Evolutionary conservation across 1,140 invertebrate genomes (phyloP), one percentile per base, ranked within the genome.

Genomic region (Sinonovacula constricta): DNA sequence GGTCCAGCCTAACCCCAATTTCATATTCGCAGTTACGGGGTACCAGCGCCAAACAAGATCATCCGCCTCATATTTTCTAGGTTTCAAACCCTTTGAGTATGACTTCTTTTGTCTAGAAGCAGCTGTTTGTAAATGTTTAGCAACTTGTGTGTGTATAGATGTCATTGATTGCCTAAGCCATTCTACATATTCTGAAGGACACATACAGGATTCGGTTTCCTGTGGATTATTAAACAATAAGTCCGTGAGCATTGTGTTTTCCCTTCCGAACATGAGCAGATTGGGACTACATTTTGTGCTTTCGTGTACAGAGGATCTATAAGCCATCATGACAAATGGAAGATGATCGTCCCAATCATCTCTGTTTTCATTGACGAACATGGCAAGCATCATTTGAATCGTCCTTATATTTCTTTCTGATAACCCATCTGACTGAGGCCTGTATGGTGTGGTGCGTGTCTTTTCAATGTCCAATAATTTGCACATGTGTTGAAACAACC

Each of bases 261-360:
- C 70, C 36, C 60, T 49, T 7, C 57, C 70, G 45, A 74, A 34
- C 57, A 74, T 51, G 2, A 81, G 4, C 12, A 70, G 28, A 60
- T 83, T 83, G 10, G 69, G 72, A 26, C 63, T 66, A 33, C 68
- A 79, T 36, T 68, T 60, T 14, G 80, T 82, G 59, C 63, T 78
- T 26, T 74, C 45, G 59, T 84, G 83, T 0, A 59, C 36, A 26
- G 70, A 67, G 0, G 81, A 45, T 22, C 78, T 62, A 69, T 79
- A 85, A 10, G 70, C 74, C 30, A 60, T 60, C 57, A 5, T 7
- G 14, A 26, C 30, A 28, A 26, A 28, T 28, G 57, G 18, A 18
- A 7, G 2, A 36, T 65, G 24, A 65, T 31, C 39, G 45, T 45
- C 30, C 30, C 22, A 26, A 60, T 31, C 24, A 4, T 5, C 5